Evolutionary conservation across 1,140 invertebrate species (phyloP).

Genomic region (Bilobella aurantiaca): DNA sequence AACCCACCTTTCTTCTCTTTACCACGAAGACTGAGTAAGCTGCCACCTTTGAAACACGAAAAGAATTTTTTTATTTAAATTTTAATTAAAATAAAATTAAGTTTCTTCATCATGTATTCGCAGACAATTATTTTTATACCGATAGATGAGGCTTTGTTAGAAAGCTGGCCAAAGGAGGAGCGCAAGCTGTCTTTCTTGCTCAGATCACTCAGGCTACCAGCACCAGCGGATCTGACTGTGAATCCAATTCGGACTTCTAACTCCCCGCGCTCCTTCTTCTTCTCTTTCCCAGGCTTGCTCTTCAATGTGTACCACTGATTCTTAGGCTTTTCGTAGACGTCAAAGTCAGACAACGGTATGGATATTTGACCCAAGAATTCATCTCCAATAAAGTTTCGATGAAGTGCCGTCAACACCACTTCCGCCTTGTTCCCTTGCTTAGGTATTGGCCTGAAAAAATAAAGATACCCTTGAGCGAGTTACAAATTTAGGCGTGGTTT

Average conservation of each 20-base stretch:
- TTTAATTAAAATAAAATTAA: not conserved
- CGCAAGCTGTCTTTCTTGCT: conserved; percentile 71
- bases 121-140: too few species aligned
- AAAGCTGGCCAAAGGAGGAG: conserved; percentile 63
- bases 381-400: conserved; percentile 80
- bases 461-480: too few species aligned
- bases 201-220: conserved; percentile 67
- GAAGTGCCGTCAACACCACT: conserved; percentile 69
- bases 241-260: conserved; percentile 79
- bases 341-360: conserved; percentile 74
- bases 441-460: conserved; percentile 59
- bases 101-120: too few species aligned
- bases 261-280: conserved; percentile 74
- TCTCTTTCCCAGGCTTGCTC: conserved; percentile 64
- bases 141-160: conserved; percentile 48
- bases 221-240: conserved; percentile 61
- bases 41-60: too few species aligned
- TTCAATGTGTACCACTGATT: conserved; percentile 52
- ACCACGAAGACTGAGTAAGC: conserved; percentile 70
- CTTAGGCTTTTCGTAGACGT: conserved; percentile 76
- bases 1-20: conserved; percentile 72
- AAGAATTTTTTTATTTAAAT: conserved; percentile 4
- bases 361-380: conserved; percentile 78
- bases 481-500: too few species aligned
- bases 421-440: conserved; percentile 79